Percentiles rank a stretch among this genome's conserved stretches.
Evolutionary conservation across 2,888 invertebrate genomes (phyloP).

Genomic region (Maniola hyperantus): DNA sequence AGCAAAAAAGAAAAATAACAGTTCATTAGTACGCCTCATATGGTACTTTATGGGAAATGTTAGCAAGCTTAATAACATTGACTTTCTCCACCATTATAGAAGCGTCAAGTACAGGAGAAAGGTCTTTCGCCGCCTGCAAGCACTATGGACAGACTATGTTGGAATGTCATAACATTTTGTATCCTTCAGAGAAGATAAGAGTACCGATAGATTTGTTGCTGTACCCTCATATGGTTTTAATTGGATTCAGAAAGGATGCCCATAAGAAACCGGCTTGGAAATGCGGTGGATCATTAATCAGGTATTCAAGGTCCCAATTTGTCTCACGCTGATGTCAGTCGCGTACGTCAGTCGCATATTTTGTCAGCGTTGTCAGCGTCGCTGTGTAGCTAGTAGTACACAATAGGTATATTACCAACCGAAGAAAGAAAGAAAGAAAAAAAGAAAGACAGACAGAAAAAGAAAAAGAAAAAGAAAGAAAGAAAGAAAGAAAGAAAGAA

Average conservation of each 20-base stretch:
- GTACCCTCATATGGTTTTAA: slow-evolving; percentile 85
- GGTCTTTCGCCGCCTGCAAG: slow-evolving; percentile 65
- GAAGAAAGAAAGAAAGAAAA: no score
- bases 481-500: no score
- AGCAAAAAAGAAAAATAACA: slow-evolving; percentile 27
- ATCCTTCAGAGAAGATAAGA: slow-evolving; percentile 58
- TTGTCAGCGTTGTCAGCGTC: no score
- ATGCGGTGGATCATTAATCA: slow-evolving; percentile 71
- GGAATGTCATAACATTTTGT: slow-evolving; percentile 71
- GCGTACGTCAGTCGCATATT: no score
- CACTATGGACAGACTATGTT: slow-evolving; percentile 65
- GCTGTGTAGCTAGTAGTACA: no score
- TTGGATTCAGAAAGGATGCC: slow-evolving; percentile 57
- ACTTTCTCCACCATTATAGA: slow-evolving; percentile 34
- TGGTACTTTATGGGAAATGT: slow-evolving; percentile 40
- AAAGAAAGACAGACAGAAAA: no score
- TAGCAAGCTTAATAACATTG: slow-evolving; percentile 24
- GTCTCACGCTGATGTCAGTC: no score
- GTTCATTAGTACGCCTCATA: slow-evolving; percentile 22
- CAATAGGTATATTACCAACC: no score
- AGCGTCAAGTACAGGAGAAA: slow-evolving; percentile 56
- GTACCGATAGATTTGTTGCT: slow-evolving; percentile 75
- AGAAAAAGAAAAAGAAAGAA: no score
- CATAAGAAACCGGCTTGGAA: slow-evolving; percentile 59
- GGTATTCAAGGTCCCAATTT: neutral